Conservation (phyloP, 2,113 vertebrate genomes). For the Ciconia boyciana region DNA sequence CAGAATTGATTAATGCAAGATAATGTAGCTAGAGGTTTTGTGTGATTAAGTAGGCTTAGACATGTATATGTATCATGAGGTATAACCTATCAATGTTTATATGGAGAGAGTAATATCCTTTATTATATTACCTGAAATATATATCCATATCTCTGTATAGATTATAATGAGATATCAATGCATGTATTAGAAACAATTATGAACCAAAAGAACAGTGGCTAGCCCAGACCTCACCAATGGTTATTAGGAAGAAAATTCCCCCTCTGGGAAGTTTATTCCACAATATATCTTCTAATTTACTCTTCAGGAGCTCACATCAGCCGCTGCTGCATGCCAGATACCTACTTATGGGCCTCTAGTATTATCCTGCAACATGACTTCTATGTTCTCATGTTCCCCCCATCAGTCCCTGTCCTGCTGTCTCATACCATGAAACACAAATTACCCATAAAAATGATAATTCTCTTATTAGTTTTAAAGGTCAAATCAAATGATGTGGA, state of each 20-base stretch:
- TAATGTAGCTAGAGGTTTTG: background rate
- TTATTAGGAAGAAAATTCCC: background rate
- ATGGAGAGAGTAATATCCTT: background rate
- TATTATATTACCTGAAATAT: background rate
- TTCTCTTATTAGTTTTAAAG: conserved; percentile 61
- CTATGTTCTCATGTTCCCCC: background rate
- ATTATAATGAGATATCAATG: background rate
- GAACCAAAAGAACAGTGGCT: background rate
- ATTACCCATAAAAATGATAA: conserved; percentile 58
- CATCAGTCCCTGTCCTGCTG: background rate
- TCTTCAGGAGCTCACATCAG: background rate
- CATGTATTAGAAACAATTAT: background rate
- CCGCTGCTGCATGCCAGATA: background rate
- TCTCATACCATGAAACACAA: conserved; percentile 19
- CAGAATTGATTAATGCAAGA: background rate
- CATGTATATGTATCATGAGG: background rate
- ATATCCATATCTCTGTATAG: background rate
- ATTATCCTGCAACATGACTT: background rate
- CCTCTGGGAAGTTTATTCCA: background rate
- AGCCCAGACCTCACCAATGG: background rate
- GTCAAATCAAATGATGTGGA: conserved; percentile 56
- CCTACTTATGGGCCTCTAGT: background rate
- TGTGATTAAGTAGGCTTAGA: background rate
- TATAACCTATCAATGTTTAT: background rate
- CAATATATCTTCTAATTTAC: background rate